Evolutionary conservation across 2,797 vertebrate genomes (phyloP).

Genomic region (Cyclopterus lumpus): DNA sequence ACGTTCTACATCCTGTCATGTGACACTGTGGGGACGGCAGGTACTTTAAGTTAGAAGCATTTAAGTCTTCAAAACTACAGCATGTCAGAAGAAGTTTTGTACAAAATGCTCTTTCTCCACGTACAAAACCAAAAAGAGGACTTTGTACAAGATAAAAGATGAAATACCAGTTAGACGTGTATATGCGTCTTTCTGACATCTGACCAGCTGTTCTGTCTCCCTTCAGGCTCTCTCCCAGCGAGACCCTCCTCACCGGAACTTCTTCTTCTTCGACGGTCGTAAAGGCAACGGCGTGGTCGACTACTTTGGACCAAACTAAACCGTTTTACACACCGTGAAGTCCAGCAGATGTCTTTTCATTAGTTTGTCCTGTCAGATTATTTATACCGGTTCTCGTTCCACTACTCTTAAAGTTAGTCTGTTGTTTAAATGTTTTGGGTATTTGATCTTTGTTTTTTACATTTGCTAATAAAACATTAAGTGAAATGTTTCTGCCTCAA

Average conservation of each 20-base stretch:
- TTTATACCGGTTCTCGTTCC: constrained; percentile 31
- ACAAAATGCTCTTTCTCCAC: too few relatives aligned
- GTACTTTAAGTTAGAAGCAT: too few relatives aligned
- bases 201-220: not conserved
- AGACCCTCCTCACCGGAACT: constrained; percentile 94
- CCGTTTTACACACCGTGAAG: not conserved
- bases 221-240: constrained; percentile 91
- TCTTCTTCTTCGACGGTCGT: constrained; percentile 95
- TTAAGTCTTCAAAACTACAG: too few relatives aligned
- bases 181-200: not conserved
- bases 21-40: too few relatives aligned
- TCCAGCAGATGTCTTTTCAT: not conserved
- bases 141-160: not conserved
- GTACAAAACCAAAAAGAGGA: not conserved
- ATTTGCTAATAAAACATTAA: constrained; percentile 79
- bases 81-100: too few relatives aligned
- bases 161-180: not conserved
- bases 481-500: constrained; percentile 24
- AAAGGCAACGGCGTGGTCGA: constrained; percentile 92
- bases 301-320: constrained; percentile 85
- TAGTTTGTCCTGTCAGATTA: not conserved
- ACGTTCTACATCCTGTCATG: too few relatives aligned
- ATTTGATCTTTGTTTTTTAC: constrained; percentile 49
- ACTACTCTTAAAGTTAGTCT: not conserved
- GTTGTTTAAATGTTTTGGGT: not conserved